Percentiles rank a stretch among this genome's conserved stretches.
Conservation (phyloP, 1,140 invertebrate species). For the Ganaspis sp. region DNA sequence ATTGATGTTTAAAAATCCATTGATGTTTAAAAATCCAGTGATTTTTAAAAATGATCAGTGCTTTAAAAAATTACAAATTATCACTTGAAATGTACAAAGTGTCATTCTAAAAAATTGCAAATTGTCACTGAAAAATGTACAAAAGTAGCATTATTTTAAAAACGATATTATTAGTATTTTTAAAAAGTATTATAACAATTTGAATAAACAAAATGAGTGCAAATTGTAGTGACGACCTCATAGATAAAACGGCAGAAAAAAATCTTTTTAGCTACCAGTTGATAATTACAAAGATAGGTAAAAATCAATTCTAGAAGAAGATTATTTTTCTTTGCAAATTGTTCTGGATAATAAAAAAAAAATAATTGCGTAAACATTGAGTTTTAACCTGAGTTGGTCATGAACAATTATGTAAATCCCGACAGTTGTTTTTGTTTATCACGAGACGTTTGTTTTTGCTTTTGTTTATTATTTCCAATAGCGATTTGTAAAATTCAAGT, state of each 20-base stretch:
- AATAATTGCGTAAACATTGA: conserved; percentile 35
- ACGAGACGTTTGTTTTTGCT: conserved; percentile 17
- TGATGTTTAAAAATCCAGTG: no score
- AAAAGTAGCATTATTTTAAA: no score
- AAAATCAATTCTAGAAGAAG: conserved; percentile 1
- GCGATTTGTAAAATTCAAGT: no score
- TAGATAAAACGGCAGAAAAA: conserved; percentile 14
- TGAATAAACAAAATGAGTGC: not conserved
- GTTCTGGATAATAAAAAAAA: not conserved
- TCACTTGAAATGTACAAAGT: no score
- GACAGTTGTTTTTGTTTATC: conserved; percentile 27
- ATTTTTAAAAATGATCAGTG: no score
- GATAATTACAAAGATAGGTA: conserved; percentile 36
- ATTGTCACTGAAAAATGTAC: no score
- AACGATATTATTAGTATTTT: no score
- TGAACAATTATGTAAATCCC: conserved; percentile 22
- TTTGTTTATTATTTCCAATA: not conserved
- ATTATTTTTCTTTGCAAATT: not conserved
- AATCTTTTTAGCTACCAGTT: not conserved
- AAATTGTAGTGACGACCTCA: not conserved
- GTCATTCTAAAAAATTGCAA: no score
- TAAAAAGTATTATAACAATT: not conserved
- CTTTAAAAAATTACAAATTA: no score
- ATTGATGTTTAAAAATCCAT: no score
- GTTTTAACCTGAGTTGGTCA: conserved; percentile 43